These are phyloP conservation scores for Strigamia transsilvanica DNA, from an alignment of 2,888 invertebrate species.

Conservation along the genomic window DNA sequence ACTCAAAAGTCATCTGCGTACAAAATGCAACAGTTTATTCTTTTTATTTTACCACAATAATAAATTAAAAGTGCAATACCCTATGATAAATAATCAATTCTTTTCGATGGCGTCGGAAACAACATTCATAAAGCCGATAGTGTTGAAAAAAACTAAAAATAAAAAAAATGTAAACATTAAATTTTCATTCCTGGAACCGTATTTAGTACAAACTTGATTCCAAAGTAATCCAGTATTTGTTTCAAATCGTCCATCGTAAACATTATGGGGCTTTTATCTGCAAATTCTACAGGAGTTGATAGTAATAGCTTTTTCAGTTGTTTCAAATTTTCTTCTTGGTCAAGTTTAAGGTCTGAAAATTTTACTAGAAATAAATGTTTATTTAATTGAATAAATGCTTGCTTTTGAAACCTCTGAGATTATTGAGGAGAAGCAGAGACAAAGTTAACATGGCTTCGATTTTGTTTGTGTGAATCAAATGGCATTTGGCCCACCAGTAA, in stretches of 20 bases:
- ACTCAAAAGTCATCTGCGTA: background rate
- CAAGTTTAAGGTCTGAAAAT: background rate
- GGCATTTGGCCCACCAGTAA: slow-evolving; percentile 11
- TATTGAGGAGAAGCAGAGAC: background rate
- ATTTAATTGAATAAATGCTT: too few relatives aligned
- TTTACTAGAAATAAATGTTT: background rate
- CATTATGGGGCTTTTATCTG: background rate
- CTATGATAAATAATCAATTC: background rate
- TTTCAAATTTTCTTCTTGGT: slow-evolving; percentile 15
- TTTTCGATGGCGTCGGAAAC: slow-evolving; percentile 5
- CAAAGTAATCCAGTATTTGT: background rate
- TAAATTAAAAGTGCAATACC: background rate
- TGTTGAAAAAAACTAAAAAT: slow-evolving; percentile 4
- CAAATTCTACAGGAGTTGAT: background rate
- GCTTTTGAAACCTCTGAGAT: background rate
- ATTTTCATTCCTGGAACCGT: background rate
- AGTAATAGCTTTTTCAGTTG: background rate
- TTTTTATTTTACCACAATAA: background rate
- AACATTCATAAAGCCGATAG: background rate
- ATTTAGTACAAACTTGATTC: background rate
- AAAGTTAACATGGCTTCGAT: background rate
- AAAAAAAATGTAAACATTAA: background rate
- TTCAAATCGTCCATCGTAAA: background rate
- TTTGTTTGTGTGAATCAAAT: background rate
- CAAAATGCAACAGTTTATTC: background rate